These are phyloP conservation scores for Silurus asotus DNA, from an alignment of 2,113 vertebrate genomes.

Conservation along the genomic window DNA sequence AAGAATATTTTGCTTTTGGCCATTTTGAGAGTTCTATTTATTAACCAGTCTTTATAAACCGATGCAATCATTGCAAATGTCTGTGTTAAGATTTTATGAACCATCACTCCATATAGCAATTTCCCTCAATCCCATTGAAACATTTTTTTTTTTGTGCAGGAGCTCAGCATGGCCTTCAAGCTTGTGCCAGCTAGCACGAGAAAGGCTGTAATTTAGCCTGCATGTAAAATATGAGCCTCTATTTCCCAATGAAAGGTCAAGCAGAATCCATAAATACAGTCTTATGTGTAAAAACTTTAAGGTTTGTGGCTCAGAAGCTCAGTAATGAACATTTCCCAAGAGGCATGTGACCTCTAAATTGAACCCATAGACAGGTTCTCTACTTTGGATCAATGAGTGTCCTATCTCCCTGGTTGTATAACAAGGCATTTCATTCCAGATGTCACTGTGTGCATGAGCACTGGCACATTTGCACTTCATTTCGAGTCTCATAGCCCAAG, in stretches of 20 bases:
- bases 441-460: not conserved
- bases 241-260: not conserved
- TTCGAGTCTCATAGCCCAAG: not conserved
- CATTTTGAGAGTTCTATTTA: not conserved
- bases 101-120: not conserved
- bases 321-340: not conserved
- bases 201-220: not conserved
- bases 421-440: constrained; percentile 8
- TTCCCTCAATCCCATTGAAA: not conserved
- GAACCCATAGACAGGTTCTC: not conserved
- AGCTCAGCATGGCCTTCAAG: not conserved
- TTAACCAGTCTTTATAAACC: not conserved
- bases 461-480: not conserved
- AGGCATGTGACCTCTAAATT: constrained; percentile 7
- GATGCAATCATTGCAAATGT: not conserved
- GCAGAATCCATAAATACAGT: constrained; percentile 7
- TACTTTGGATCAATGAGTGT: not conserved
- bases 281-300: not conserved
- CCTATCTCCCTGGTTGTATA: not conserved
- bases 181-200: not conserved
- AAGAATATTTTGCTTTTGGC: not conserved
- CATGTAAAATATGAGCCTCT: not conserved
- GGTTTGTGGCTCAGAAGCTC: not conserved
- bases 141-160: not conserved
- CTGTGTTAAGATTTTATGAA: not conserved